phyloP scores from a whole-genome alignment of 2,797 vertebrate genomes.

The Spinus pinus region DNA sequence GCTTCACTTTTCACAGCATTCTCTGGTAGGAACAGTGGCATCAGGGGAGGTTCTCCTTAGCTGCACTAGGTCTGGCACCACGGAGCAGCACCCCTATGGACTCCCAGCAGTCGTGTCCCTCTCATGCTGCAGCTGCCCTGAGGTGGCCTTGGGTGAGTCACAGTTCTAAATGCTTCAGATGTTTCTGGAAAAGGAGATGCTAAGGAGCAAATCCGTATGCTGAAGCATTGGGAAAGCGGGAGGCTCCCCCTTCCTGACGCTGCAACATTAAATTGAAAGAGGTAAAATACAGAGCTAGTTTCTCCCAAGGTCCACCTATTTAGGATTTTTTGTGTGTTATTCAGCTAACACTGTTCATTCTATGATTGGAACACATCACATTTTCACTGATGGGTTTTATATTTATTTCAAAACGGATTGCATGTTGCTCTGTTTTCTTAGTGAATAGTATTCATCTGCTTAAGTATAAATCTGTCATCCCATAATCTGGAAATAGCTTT shows the following conservation, averaged over 20 bases:
- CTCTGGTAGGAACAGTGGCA: not conserved
- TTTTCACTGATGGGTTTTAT: not conserved
- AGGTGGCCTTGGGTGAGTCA: not conserved
- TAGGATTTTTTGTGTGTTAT: not conserved
- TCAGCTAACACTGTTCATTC: not conserved
- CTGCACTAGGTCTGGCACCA: not conserved
- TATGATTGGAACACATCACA: not conserved
- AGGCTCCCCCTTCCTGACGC: not conserved
- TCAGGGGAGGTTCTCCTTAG: not conserved
- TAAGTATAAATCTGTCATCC: not conserved
- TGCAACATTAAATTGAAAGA: not conserved
- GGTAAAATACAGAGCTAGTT: not conserved
- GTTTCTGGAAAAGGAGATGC: not conserved
- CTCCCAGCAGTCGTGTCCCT: fast-evolving
- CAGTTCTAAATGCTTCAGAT: not conserved
- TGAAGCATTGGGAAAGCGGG: not conserved
- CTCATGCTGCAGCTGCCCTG: not conserved
- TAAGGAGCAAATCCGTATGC: not conserved
- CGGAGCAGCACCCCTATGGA: fast-evolving
- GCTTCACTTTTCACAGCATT: not conserved
- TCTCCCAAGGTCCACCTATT: not conserved
- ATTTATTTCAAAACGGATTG: conserved; percentile 12
- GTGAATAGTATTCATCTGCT: not conserved
- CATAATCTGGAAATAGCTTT: conserved; percentile 14
- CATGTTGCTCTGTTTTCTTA: not conserved